Evolutionary conservation across 2,888 invertebrate species (phyloP), one percentile per base, ranked within the genome.

Genomic region (Xestobium rufovillosum): DNA sequence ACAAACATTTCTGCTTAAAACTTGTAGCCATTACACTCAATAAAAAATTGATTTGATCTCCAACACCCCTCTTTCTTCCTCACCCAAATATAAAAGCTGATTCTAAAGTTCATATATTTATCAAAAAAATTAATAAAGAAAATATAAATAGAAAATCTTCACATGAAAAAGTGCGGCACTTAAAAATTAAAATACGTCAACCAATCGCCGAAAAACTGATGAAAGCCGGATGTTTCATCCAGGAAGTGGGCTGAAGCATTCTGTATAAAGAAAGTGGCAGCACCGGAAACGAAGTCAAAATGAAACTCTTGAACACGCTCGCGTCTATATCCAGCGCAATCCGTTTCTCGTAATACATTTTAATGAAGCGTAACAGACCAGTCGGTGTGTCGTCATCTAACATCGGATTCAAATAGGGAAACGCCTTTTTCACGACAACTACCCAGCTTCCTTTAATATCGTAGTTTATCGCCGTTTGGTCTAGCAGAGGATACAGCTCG

Each of bases 361-460:
- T 50, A 3, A 66, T 53, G 37, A 65, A 62, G 26, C 51, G 50
- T 15, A 66, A 41, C n/a, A 66, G 45, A 3, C 65, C 65, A 3
- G 59, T 55, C 2, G 62, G 54, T 1, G 60, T 59, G 38, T 64
- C 60, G n/a, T 51, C 46, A 26, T 50, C 49, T 12, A 47, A 47
- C 17, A 48, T 43, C 14, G 43, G 41, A 4, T 39, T 36, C 14
- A 54, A 36, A 29, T 53, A 47, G 1, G 61, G 60, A 40, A 58
- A 61, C 33, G 51, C 53, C 15, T 48, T 49, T 34, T 49, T 53
- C 0, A 56, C 45, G n/a, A 52, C 42, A n/a, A 50, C 48, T n/a
- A 62, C 56, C 65, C 66, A 65, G 34, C 62, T 60, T 3, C 57
- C 59, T 31, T 52, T 53, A 12, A 63, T 59, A 27, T 61, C 56